phyloP scores from a whole-genome alignment of 1,140 invertebrate genomes.

The Megathymus violae region DNA sequence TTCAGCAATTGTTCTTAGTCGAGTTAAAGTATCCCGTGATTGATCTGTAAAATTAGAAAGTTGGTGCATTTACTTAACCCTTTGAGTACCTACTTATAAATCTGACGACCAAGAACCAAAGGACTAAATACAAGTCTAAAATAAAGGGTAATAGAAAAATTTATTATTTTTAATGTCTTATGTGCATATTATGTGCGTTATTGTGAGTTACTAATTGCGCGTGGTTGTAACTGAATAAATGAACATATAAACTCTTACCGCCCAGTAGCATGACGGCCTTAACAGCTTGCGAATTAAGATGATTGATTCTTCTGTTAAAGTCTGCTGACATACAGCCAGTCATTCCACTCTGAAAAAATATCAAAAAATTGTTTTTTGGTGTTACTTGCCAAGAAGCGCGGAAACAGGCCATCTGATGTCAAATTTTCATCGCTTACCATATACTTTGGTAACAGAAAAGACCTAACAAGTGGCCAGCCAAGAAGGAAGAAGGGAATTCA shows the following conservation, averaged over 20 bases:
- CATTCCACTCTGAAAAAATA: conserved; percentile 49
- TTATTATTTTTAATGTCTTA: too few species aligned
- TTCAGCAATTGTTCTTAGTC: conserved; percentile 44
- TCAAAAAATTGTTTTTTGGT: conserved; percentile 15
- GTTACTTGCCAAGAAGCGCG: too few species aligned
- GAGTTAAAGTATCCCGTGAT: conserved; percentile 41
- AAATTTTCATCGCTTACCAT: too few species aligned
- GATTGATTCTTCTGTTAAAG: conserved; percentile 55
- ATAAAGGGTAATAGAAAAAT: too few species aligned
- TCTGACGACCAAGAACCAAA: neutral
- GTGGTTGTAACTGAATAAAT: neutral
- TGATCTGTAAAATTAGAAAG: conserved; percentile 48
- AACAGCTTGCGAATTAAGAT: conserved; percentile 61
- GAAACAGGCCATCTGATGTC: too few species aligned
- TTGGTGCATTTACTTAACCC: too few species aligned
- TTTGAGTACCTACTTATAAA: neutral
- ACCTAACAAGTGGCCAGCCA: too few species aligned
- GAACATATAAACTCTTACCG: conserved; percentile 44
- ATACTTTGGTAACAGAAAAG: too few species aligned
- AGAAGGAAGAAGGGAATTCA: too few species aligned
- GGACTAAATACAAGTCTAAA: neutral
- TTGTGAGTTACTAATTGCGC: too few species aligned
- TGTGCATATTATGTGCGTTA: too few species aligned
- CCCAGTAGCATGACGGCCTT: conserved; percentile 56
- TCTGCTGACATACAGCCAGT: conserved; percentile 41